Evolutionary conservation across 2,113 vertebrate genomes (phyloP).

Genomic region (Falcunculus frontatus): DNA sequence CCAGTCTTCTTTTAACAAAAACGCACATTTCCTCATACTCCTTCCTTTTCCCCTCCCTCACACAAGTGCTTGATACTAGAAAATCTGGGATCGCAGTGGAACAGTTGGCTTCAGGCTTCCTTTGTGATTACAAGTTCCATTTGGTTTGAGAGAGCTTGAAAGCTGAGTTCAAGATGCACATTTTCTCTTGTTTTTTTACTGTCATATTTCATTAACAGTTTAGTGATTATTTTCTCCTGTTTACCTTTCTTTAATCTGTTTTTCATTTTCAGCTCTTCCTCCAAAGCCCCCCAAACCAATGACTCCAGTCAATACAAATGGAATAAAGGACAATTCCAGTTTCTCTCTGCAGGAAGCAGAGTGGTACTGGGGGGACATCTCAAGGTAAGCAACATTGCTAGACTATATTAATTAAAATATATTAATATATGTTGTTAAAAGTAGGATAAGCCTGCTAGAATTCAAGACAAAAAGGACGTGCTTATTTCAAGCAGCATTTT

Average conservation of each 20-base stretch:
- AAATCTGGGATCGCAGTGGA: not conserved
- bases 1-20: slow-evolving; percentile 8
- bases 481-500: not conserved
- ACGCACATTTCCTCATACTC: not conserved
- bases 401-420: not conserved
- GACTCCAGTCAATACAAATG: slow-evolving; percentile 80
- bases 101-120: not conserved
- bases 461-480: not conserved
- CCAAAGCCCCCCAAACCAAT: slow-evolving; percentile 88
- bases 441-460: not conserved
- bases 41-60: not conserved
- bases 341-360: slow-evolving; percentile 86
- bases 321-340: slow-evolving; percentile 76
- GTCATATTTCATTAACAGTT: not conserved
- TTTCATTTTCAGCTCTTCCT: slow-evolving; percentile 83
- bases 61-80: not conserved
- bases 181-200: not conserved
- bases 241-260: slow-evolving; percentile 5
- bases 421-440: not conserved
- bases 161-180: not conserved
- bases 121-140: not conserved
- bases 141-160: not conserved
- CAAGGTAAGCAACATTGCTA: slow-evolving; percentile 78
- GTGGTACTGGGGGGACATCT: slow-evolving; percentile 97
- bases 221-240: not conserved